phyloP scores from a whole-genome alignment of 2,113 vertebrate genomes.

The Ciconia stormi region DNA sequence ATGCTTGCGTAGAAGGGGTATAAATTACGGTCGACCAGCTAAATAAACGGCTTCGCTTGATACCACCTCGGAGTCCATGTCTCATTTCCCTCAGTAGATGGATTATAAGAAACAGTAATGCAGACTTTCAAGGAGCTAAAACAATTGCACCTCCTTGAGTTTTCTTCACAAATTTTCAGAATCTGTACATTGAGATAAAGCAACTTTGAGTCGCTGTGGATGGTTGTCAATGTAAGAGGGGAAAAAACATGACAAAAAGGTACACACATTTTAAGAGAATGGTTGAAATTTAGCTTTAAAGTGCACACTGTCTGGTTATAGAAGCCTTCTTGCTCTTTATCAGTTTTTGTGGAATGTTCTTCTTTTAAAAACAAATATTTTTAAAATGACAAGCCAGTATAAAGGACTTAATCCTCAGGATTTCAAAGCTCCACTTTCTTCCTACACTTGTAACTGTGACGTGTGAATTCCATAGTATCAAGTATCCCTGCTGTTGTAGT shows the following conservation, averaged over 20 bases:
- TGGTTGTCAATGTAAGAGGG: neutral
- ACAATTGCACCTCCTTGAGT: neutral
- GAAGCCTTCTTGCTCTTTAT: neutral
- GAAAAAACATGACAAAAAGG: neutral
- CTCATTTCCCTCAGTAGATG: too few species aligned
- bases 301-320: neutral
- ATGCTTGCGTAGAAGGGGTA: too few species aligned
- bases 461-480: slow-evolving; percentile 13
- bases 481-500: neutral
- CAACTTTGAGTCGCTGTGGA: neutral
- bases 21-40: too few species aligned
- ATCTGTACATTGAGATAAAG: neutral
- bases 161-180: neutral
- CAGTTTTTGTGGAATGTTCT: neutral
- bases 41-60: too few species aligned
- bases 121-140: neutral
- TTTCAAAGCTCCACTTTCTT: neutral
- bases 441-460: neutral
- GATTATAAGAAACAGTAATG: neutral
- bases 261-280: neutral
- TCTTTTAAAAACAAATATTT: neutral
- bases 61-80: too few species aligned
- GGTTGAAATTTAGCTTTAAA: neutral
- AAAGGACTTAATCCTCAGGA: neutral
- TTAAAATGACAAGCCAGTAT: neutral